Evolutionary conservation across 2,888 invertebrate species (phyloP), one percentile per base, ranked within the genome.

Genomic region (Lasioglossum marginatum): DNA sequence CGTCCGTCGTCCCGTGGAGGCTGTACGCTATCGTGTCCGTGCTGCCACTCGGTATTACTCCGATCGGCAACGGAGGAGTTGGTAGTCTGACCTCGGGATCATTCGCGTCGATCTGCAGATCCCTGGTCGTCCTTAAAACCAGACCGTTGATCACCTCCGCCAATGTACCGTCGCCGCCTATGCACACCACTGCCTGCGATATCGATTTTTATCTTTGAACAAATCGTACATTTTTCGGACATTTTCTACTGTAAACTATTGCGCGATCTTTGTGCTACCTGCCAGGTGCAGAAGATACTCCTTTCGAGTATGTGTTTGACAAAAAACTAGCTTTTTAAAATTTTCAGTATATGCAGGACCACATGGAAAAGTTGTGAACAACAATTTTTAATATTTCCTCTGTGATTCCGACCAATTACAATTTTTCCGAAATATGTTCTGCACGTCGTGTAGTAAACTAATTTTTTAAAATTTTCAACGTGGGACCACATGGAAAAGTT

Each of bases 111-210:
- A 97, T 93, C 8, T 96, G 96, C 66, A 94, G 94, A 40, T 96
- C 96, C 82, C 94, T 95, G 71, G 96, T 96, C 27, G 96, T 96
- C 77, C 97, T 95, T 63, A 96, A 93, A 66, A 97, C 95, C 73
- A 98, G 94, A 0, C 98, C 98, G 93, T 98, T 97, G 88, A 97
- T 96, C 45, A 98, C 96, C 95, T 98, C 98, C 12, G 97, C 97
- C 91, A 98, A 97, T 70, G 98, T 98, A 0, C 98, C 98, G 95
- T 98, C 98, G 0, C 98, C 98, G 0, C 98, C 98, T 14, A 98
- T 97, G 94, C 97, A 97, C 31, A 97, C 97, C 34, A 98, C 96
- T 0, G 97, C 97, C 95, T 97, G 96, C 89, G 96, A 68, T 23
- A 68, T 23, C 37, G 37, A 23, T 37, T 16, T 16, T 23, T 68